Percentiles rank a stretch among this genome's conserved stretches.
These are phyloP conservation scores for Ormyrus pomaceus DNA, from an alignment of 2,888 invertebrate species.

Conservation along the genomic window DNA sequence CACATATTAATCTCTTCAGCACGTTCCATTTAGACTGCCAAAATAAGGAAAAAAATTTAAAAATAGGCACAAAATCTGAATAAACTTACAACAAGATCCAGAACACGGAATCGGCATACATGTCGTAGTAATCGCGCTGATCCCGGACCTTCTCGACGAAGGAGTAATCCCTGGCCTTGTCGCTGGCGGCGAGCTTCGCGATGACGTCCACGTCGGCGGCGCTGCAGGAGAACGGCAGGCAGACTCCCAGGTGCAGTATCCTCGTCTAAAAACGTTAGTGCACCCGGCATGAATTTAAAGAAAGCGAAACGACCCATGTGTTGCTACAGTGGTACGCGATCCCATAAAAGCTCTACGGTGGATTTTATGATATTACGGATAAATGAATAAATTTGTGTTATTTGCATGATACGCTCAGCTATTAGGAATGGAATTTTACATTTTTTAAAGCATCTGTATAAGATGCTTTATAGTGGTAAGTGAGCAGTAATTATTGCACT, in stretches of 20 bases:
- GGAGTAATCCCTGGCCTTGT: slow-evolving; percentile 75
- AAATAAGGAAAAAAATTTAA: not conserved
- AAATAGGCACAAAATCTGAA: not conserved
- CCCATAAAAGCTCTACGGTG: too few species aligned
- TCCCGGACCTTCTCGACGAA: slow-evolving; percentile 81
- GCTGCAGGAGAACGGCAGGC: slow-evolving; percentile 84
- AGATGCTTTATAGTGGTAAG: too few species aligned
- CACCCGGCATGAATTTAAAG: not conserved
- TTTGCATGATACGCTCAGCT: too few species aligned
- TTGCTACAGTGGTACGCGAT: too few species aligned
- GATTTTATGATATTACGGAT: too few species aligned
- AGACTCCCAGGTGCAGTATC: slow-evolving; percentile 85
- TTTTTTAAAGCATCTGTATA: too few species aligned
- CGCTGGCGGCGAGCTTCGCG: slow-evolving; percentile 76
- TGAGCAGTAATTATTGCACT: too few species aligned
- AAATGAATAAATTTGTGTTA: too few species aligned
- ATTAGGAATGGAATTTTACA: too few species aligned
- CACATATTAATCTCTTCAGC: too few species aligned
- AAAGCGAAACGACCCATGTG: too few species aligned
- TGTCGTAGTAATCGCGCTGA: slow-evolving; percentile 81
- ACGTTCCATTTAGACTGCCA: too few species aligned
- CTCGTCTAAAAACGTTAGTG: slow-evolving; percentile 78
- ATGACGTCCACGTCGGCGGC: slow-evolving; percentile 79
- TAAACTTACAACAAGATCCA: slow-evolving; percentile 82
- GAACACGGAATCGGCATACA: slow-evolving; percentile 84